Evolutionary conservation across 2,888 invertebrate genomes (phyloP).

Genomic region (Coleophora deauratella): DNA sequence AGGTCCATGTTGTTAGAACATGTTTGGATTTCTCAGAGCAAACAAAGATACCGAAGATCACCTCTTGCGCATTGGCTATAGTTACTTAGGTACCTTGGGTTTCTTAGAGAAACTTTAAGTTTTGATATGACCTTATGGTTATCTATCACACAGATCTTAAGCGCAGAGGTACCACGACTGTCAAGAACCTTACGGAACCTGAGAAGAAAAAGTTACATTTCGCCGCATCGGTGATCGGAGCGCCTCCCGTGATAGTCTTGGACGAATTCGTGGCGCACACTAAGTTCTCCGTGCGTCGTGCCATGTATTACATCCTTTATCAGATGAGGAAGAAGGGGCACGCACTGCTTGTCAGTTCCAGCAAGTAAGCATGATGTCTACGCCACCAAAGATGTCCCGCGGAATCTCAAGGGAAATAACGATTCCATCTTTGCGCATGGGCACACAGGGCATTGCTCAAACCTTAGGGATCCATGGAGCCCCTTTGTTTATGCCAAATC

Average conservation of each 20-base stretch:
- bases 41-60: too few relatives aligned
- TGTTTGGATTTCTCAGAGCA: too few relatives aligned
- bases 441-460: too few relatives aligned
- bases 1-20: too few relatives aligned
- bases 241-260: slow-evolving; percentile 46
- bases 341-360: slow-evolving; percentile 39
- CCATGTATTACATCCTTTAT: slow-evolving; percentile 49
- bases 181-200: slow-evolving; percentile 14
- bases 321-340: slow-evolving; percentile 43
- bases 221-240: slow-evolving; percentile 46
- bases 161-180: slow-evolving; percentile 11
- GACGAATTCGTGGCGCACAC: slow-evolving; percentile 55
- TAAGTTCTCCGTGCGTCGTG: slow-evolving; percentile 35
- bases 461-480: too few relatives aligned
- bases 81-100: too few relatives aligned
- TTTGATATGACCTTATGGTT: too few relatives aligned
- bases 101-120: too few relatives aligned
- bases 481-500: too few relatives aligned
- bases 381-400: not conserved
- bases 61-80: too few relatives aligned
- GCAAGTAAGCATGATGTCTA: slow-evolving; percentile 27
- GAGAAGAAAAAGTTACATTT: slow-evolving; percentile 36
- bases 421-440: too few relatives aligned
- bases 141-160: slow-evolving; percentile 15
- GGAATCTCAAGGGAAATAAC: too few relatives aligned